phyloP scores from a whole-genome alignment of 1,140 invertebrate genomes.

The Listronotus oregonensis region DNA sequence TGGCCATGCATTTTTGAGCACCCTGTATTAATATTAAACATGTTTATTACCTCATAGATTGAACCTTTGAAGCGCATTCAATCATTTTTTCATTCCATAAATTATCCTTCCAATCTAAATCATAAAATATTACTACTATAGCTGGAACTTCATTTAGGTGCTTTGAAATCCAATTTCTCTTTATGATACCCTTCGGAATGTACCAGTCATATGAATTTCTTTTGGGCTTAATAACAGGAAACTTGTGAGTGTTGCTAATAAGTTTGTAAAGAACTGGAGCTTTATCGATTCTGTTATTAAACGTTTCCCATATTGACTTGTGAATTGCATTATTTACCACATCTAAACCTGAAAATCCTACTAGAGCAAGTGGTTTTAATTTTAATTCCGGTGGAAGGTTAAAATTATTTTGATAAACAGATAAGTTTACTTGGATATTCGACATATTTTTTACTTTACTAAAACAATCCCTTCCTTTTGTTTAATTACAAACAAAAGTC shows the following conservation, averaged over 20 bases:
- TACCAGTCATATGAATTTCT: slow-evolving; percentile 94
- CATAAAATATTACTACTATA: slow-evolving; percentile 92
- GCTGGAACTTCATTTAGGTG: slow-evolving; percentile 89
- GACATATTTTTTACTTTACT: slow-evolving; percentile 1
- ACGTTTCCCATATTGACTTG: slow-evolving; percentile 90
- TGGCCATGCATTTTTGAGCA: no score
- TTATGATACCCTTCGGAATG: slow-evolving; percentile 94
- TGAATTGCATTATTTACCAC: slow-evolving; percentile 83
- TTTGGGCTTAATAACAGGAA: slow-evolving; percentile 89
- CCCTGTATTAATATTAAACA: no score
- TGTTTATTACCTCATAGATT: slow-evolving; percentile 78
- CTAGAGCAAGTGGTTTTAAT: slow-evolving; percentile 78
- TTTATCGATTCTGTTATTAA: slow-evolving; percentile 79
- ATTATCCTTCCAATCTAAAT: slow-evolving; percentile 95
- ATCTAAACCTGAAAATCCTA: slow-evolving; percentile 87
- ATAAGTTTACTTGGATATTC: slow-evolving; percentile 12
- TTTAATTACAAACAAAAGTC: no score
- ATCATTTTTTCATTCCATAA: slow-evolving; percentile 93
- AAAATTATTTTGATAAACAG: slow-evolving; percentile 35
- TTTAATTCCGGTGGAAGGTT: slow-evolving; percentile 78
- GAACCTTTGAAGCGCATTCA: slow-evolving; percentile 89
- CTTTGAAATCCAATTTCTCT: slow-evolving; percentile 95
- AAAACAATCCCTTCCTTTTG: background rate
- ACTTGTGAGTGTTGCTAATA: slow-evolving; percentile 77
- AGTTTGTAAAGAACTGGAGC: slow-evolving; percentile 86